These are phyloP conservation scores for Acanthaster planci DNA, from an alignment of 35 echinoderm and acorn worm genomes.

Conservation along the genomic window DNA sequence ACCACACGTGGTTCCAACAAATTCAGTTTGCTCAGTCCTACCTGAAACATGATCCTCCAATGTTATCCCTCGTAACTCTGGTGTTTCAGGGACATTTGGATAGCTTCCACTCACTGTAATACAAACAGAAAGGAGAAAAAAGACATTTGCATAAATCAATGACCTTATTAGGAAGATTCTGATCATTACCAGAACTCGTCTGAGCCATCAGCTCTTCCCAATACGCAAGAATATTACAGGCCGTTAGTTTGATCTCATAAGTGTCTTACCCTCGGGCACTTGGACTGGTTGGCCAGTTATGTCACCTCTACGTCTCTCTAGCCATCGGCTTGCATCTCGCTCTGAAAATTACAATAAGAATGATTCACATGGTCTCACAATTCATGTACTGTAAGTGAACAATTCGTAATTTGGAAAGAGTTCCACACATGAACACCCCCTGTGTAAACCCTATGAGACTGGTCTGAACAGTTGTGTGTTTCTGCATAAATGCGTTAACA, in stretches of 20 bases:
- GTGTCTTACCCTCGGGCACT: constrained; percentile 44
- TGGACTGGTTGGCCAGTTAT: constrained; percentile 32
- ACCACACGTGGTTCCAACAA: no score
- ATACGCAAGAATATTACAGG: no score
- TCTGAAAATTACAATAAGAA: neutral
- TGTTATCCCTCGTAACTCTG: constrained; percentile 60
- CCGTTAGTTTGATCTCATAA: neutral
- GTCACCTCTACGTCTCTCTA: constrained; percentile 21
- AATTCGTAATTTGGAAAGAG: no score
- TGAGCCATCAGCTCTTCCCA: no score
- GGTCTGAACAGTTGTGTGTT: no score
- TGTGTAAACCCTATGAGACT: no score
- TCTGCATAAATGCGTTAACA: no score
- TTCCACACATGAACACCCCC: no score
- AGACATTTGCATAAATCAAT: neutral
- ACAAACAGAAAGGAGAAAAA: neutral
- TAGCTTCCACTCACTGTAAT: constrained; percentile 48
- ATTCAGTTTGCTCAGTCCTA: neutral
- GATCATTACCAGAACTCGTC: no score
- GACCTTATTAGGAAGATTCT: no score
- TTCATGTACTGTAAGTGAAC: no score
- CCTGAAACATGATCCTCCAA: constrained; percentile 50
- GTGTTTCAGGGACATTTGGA: neutral
- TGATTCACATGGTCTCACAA: no score
- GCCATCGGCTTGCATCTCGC: constrained; percentile 35